Percentiles rank a stretch among this genome's conserved stretches.
Conservation (phyloP, 2,888 invertebrate genomes). For the Agonopterix alstromeriana region DNA sequence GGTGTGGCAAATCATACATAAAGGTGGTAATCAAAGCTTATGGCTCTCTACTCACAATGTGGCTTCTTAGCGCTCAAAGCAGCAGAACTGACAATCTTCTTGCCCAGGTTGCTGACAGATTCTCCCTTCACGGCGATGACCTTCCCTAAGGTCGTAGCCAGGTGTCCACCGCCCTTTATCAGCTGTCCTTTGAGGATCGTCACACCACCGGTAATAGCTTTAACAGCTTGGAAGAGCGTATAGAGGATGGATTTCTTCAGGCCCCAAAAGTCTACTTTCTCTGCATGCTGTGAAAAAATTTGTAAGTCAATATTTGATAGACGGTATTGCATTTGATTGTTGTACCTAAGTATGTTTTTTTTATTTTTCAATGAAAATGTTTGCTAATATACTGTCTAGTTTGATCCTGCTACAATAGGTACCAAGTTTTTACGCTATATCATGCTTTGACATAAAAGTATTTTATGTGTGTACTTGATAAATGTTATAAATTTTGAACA, state of each 20-base stretch:
- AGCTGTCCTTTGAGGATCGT: constrained; percentile 92
- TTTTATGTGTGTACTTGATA: too few species aligned
- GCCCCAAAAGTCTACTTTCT: constrained; percentile 82
- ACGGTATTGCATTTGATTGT: too few species aligned
- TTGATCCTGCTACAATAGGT: too few species aligned
- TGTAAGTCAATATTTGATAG: too few species aligned
- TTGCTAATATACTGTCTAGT: too few species aligned
- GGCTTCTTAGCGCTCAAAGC: constrained; percentile 76
- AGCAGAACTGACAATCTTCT: constrained; percentile 86
- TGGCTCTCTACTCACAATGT: constrained; percentile 5
- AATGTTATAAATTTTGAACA: too few species aligned
- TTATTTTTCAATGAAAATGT: too few species aligned
- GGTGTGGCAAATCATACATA: too few species aligned
- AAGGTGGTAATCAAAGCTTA: too few species aligned
- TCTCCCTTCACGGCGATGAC: constrained; percentile 87
- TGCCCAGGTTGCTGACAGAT: constrained; percentile 86
- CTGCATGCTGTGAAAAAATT: constrained; percentile 31
- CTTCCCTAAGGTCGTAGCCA: constrained; percentile 65
- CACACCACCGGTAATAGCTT: constrained; percentile 91
- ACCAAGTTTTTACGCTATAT: too few species aligned
- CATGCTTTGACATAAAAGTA: too few species aligned
- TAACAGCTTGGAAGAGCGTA: constrained; percentile 90
- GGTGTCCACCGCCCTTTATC: constrained; percentile 86
- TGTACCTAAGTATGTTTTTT: too few species aligned
- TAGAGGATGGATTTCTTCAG: constrained; percentile 89